Evolutionary conservation across 2,888 invertebrate species (phyloP), one percentile per base, ranked within the genome.

Genomic region (Hoplodrina ambigua): DNA sequence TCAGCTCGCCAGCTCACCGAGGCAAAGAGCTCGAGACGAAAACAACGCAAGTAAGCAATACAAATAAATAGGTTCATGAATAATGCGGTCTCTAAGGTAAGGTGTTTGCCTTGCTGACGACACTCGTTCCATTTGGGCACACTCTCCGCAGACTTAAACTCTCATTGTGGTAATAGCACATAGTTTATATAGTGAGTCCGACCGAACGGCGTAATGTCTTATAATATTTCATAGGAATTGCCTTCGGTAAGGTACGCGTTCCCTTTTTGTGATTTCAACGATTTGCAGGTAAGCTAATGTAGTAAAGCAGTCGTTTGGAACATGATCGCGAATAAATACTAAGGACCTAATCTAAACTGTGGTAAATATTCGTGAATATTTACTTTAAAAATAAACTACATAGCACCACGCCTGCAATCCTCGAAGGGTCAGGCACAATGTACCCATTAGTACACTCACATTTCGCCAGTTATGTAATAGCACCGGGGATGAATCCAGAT

Each of bases 21-120:
- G 56, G 67, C 59, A 72, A 72, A 71, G 87, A 87, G 84, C 85
- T 77, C 73, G 70, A 73, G 80, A 84, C 78, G 72, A 84, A 85
- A 85, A 81, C 86, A 84, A 88, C 89, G 90, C 91, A 92, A 94
- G 91, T 93, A 92, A 94, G 94, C 94, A 92, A 94, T 94, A 94
- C 90, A 89, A 93, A 94, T 94, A 94, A 94, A 94, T 94, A 91
- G 93, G 89, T 87, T 94, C 94, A 94, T 95, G 94, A 94, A 95
- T 94, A 94, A 94, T 94, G 88, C 92, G 85, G 85, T 84, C 84
- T 87, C 82, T 84, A 82, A 82, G 83, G 78, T 84, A 81, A 76
- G 85, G 89, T 91, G 92, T 91, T 90, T 88, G 88, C 86, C 84
- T 91, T 87, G 87, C 89, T 89, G 90, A 90, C 91, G 91, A 90